These are phyloP conservation scores for Ichneumoninae sp. DNA, from an alignment of 2,888 invertebrate genomes.

Conservation along the genomic window DNA sequence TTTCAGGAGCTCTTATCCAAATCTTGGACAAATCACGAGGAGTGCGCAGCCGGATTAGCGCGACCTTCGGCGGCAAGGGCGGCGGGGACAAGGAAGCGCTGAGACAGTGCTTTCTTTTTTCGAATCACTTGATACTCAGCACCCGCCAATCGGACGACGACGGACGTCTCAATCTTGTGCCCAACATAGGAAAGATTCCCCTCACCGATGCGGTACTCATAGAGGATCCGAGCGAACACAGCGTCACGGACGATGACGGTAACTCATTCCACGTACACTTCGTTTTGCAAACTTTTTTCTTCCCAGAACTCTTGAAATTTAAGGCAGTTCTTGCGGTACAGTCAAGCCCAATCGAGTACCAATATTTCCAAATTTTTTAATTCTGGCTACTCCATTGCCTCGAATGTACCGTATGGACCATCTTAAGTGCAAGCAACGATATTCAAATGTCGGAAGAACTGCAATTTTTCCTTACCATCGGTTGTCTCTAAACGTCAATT, in stretches of 20 bases:
- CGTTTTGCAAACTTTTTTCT: background rate
- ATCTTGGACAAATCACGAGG: conserved; percentile 87
- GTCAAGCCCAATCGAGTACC: too few species aligned
- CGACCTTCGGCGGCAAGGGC: conserved; percentile 85
- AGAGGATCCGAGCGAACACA: conserved; percentile 91
- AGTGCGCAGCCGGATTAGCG: conserved; percentile 85
- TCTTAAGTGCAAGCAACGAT: too few species aligned
- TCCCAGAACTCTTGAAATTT: background rate
- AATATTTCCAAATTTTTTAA: too few species aligned
- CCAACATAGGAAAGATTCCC: conserved; percentile 92
- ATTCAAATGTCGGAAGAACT: background rate
- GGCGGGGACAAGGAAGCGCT: conserved; percentile 88
- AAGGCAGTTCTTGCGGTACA: background rate
- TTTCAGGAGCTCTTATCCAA: conserved; percentile 90
- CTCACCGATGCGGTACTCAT: conserved; percentile 93
- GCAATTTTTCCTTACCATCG: background rate
- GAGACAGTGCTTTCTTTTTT: conserved; percentile 95
- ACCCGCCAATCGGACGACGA: conserved; percentile 90
- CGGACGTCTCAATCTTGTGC: conserved; percentile 93
- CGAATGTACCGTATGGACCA: too few species aligned
- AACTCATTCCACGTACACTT: conserved; percentile 57
- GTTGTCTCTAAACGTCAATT: background rate
- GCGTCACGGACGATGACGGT: conserved; percentile 89
- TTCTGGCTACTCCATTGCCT: too few species aligned
- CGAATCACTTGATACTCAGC: conserved; percentile 94